Conservation (phyloP, 2,888 invertebrate species). For the Macroteleia sp. region DNA sequence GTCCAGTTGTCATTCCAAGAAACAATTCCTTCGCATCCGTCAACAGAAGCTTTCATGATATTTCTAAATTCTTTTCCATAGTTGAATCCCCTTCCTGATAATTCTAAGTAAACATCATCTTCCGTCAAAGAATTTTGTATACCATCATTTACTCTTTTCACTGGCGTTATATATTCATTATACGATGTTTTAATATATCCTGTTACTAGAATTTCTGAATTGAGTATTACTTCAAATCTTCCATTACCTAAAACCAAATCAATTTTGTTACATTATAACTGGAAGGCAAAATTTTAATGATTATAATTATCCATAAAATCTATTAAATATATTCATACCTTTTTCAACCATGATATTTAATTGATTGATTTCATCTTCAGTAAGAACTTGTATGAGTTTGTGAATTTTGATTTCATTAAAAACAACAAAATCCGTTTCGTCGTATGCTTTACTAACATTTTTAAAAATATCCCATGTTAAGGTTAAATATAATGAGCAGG, state of each 20-base stretch:
- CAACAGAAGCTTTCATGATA: constrained; percentile 83
- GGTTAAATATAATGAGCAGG: constrained; percentile 86
- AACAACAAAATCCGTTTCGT: constrained; percentile 70
- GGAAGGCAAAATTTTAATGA: too few relatives aligned
- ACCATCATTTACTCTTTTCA: neutral
- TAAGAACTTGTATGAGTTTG: constrained; percentile 81
- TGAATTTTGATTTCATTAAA: constrained; percentile 84
- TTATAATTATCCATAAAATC: too few relatives aligned
- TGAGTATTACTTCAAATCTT: constrained; percentile 86
- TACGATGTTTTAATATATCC: constrained; percentile 86
- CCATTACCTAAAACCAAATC: constrained; percentile 78
- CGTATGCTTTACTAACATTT: constrained; percentile 76
- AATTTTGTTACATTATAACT: too few relatives aligned
- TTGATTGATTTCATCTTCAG: constrained; percentile 80
- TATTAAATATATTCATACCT: constrained; percentile 69
- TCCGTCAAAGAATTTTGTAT: constrained; percentile 33
- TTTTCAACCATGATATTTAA: constrained; percentile 78
- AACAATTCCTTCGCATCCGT: constrained; percentile 80
- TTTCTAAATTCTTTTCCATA: constrained; percentile 85
- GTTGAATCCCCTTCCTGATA: constrained; percentile 85
- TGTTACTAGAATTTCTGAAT: constrained; percentile 86
- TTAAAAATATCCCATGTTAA: constrained; percentile 85
- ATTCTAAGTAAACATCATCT: constrained; percentile 82
- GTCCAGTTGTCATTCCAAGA: constrained; percentile 88
- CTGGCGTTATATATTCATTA: constrained; percentile 53